Percentiles rank a stretch among this genome's conserved stretches.
phyloP scores from a whole-genome alignment of 2,888 invertebrate species.

The Pheosia tremula region DNA sequence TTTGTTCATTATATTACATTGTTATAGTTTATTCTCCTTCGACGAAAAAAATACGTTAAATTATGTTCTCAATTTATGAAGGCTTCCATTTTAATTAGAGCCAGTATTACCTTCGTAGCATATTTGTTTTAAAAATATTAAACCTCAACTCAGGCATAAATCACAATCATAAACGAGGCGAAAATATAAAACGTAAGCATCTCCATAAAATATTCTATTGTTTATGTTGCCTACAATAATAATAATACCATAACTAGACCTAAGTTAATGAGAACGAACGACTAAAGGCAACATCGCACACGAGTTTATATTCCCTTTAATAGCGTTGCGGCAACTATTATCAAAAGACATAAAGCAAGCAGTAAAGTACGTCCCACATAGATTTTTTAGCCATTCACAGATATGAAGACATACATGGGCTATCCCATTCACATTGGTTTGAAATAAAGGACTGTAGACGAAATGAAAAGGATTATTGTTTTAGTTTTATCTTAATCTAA shows the following conservation, averaged over 20 bases:
- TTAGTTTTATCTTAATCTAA: conserved; percentile 83
- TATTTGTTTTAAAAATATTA: background rate
- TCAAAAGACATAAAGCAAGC: conserved; percentile 56
- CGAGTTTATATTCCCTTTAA: conserved; percentile 49
- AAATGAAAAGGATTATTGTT: conserved; percentile 84
- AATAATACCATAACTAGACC: conserved; percentile 44
- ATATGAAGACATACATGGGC: conserved; percentile 70
- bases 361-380: conserved; percentile 67
- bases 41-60: no score
- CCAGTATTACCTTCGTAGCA: no score
- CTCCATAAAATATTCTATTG: conserved; percentile 45
- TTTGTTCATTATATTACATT: no score
- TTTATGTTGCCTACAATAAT: conserved; percentile 48
- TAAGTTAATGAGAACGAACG: conserved; percentile 51
- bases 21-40: no score
- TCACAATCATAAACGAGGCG: conserved; percentile 27
- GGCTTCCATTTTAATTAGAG: background rate
- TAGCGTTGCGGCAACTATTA: conserved; percentile 43
- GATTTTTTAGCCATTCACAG: conserved; percentile 55
- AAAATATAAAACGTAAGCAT: conserved; percentile 31
- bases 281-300: conserved; percentile 46
- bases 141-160: conserved; percentile 12
- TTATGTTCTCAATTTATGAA: no score
- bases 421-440: conserved; percentile 65
- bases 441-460: conserved; percentile 72